phyloP scores from a whole-genome alignment of 2,113 vertebrate species.

The Rhegmatorhina hoffmannsi region DNA sequence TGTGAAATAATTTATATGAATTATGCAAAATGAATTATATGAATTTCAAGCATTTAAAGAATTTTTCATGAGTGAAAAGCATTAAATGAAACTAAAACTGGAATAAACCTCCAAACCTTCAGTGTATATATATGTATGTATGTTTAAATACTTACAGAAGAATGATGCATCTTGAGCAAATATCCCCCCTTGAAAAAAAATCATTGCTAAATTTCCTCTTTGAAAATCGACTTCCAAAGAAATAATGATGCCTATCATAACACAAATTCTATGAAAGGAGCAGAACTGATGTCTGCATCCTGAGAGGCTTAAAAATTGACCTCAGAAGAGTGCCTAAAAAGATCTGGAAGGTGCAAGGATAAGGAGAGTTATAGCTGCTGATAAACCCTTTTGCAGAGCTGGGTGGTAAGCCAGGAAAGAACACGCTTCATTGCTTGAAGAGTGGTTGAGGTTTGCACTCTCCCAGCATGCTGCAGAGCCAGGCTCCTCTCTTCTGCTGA shows the following conservation, averaged over 20 bases:
- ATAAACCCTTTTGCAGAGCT: not conserved
- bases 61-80: not conserved
- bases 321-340: not conserved
- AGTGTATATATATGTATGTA: not conserved
- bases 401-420: not conserved
- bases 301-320: not conserved
- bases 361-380: not conserved
- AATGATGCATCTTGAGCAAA: not conserved
- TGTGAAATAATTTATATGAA: not conserved
- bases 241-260: not conserved
- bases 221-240: not conserved
- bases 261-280: not conserved
- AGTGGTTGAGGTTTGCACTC: not conserved
- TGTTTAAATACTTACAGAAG: not conserved
- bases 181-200: not conserved
- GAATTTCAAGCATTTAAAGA: not conserved
- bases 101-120: not conserved
- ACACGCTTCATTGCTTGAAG: rapidly evolving
- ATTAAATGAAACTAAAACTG: not conserved
- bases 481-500: not conserved
- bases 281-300: not conserved
- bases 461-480: not conserved
- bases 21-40: not conserved
- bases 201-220: not conserved
- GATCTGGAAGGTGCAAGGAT: not conserved